Base-by-base conservation (phyloP, 1,140 invertebrate species). In the Onthophagus taurus region DNA sequence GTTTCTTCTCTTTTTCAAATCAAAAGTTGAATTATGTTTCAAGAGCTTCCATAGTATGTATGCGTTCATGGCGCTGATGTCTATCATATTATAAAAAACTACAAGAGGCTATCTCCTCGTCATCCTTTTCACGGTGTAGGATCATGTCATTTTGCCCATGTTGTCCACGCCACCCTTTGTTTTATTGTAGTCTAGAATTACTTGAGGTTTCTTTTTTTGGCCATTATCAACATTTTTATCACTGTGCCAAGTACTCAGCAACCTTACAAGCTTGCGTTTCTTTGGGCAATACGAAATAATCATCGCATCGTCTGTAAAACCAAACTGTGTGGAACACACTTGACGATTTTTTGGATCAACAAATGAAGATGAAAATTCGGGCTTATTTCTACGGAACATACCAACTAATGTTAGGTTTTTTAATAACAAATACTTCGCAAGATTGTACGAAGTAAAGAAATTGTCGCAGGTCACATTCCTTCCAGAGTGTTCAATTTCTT, bases 61-160 rank as follows among this genome's bases (percentile, higher is more conserved):
- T 31, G 18, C 26, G 23, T 42, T 42, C 29, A 42, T 18, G 24
- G 30, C 14, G 26, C 35, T 42, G 14, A 42, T 31, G 31, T 42
- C 39, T 19, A 42, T 31, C 26, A 42, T 31, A 18, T 42, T 42
- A 2, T 42, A 31, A 31, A 42, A 31, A 42, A 33, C 30, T 31
- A 31, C 30, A 4, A 14, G 17, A 3, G 4, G 23, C 16, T 20
- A 42, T 42, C 20, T 5, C 19, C 13, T 9, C 8, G 18, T 37
- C 18, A 37, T 37, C 13, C 35, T 37, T 33, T 42, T 31, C 18
- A 31, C n/a, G 11, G 26, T 31, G 20, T 42, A 42, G n/a, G 39
- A 23, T 31, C 29, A 11, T 19, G 30, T 31, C 16, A 42, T 42
- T 31, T 31, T 42, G 41, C 31, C 30, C 34, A 36, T 20, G 2